phyloP scores from a whole-genome alignment of 2,797 vertebrate genomes.

The Eremophila alpestris region DNA sequence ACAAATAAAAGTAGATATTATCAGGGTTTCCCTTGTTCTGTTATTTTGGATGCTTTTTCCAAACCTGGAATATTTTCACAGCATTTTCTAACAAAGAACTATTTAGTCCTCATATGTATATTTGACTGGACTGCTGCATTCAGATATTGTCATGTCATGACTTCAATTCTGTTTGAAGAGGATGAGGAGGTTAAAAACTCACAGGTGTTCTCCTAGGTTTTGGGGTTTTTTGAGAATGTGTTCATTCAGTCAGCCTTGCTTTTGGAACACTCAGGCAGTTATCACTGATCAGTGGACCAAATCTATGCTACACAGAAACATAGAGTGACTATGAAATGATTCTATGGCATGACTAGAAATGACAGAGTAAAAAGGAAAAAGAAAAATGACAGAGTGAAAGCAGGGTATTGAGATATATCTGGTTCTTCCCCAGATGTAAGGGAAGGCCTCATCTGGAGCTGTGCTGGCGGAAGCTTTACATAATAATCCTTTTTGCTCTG shows the following conservation, averaged over 20 bases:
- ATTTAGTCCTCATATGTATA: not conserved
- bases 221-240: accelerated
- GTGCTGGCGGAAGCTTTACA: not conserved
- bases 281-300: not conserved
- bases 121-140: not conserved
- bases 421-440: not conserved
- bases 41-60: not conserved
- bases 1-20: not conserved
- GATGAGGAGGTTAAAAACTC: not conserved
- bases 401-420: not conserved
- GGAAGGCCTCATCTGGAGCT: not conserved
- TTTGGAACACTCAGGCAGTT: not conserved
- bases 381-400: not conserved
- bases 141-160: not conserved
- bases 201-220: not conserved
- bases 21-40: not conserved
- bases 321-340: not conserved
- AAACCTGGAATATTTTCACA: not conserved
- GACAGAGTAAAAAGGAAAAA: not conserved
- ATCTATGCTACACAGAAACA: not conserved
- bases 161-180: not conserved
- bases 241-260: not conserved
- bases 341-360: not conserved
- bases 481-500: not conserved
- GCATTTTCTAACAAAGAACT: not conserved